Base-by-base conservation (phyloP, 2,113 vertebrate genomes). In the Gobio gobio region DNA sequence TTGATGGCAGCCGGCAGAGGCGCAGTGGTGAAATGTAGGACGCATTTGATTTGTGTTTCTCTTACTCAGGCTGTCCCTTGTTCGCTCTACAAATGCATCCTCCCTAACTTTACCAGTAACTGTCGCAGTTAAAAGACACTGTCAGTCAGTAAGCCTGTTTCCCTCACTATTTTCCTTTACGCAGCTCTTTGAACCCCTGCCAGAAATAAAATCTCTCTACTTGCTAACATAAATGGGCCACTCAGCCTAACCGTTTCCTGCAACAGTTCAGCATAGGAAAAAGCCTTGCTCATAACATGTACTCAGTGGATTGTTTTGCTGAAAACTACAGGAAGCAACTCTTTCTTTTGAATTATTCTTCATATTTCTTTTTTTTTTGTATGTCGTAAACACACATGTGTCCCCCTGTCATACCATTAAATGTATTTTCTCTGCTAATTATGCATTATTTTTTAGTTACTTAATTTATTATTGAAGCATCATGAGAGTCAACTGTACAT, bases 231-330 rank as follows among this genome's bases (percentile, higher is more conserved):
- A 40, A 68, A 85, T 68, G 75, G 36, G 61, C 45, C 75, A 68
- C 26, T 86, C 94, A 84, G 76, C 84, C 80, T 82, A 45, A 85
- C 58, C n/a, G 64, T 45, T 64, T 79, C 78, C 78, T 79, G 22
- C 58, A 64, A 49, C 9, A 79, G 33, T 43, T 79, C 36, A 61
- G 20, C 13, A 1, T 10, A 61, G 33, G 56, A 61, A 26, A 79
- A 79, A 61, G 22, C 58, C 5, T 76, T 22, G 33, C 10, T 36
- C n/a, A 49, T 47, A 49, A 75, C 24, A 54, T 76, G 24, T 29
- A 4, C 43, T 24, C 73, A 51, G 73, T 51, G n/a, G 14, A 75
- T 8, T 47, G 24, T 4, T 68, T 51, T 75, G 73, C 24, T 51
- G 7, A 13, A 43, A n/a, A 7, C 22, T 18, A 16, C 45, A 51